phyloP scores from a whole-genome alignment of 2,888 invertebrate species.

The Lasioglossum vierecki region DNA sequence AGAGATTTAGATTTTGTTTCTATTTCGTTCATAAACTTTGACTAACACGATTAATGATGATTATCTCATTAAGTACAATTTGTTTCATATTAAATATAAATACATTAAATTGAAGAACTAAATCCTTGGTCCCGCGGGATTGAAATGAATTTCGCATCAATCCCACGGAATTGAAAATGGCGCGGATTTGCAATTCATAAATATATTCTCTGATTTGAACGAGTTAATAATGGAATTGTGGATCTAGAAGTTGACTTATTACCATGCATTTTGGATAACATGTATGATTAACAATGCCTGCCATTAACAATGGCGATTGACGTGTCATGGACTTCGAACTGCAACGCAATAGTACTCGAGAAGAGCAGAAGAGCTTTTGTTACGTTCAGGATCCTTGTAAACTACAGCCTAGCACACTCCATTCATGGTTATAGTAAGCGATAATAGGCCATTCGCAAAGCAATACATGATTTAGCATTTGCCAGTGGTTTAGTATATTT shows the following conservation, averaged over 20 bases:
- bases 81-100: too few species aligned
- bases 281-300: not conserved
- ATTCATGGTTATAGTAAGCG: not conserved
- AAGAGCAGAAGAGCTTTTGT: not conserved
- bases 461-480: not conserved
- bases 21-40: too few species aligned
- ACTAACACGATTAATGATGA: too few species aligned
- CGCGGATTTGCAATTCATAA: too few species aligned
- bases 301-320: too few species aligned
- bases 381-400: too few species aligned
- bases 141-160: too few species aligned
- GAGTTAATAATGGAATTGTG: not conserved
- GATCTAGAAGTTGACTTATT: not conserved
- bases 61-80: too few species aligned
- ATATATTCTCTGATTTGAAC: not conserved
- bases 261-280: not conserved
- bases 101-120: too few species aligned
- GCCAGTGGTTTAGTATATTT: not conserved
- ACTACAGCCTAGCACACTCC: not conserved
- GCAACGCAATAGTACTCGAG: not conserved
- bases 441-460: not conserved
- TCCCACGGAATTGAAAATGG: too few species aligned
- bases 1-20: too few species aligned
- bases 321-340: not conserved
- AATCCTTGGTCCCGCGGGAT: too few species aligned